Conservation (phyloP, 2,113 vertebrate genomes). For the Peucedramus taeniatus region DNA sequence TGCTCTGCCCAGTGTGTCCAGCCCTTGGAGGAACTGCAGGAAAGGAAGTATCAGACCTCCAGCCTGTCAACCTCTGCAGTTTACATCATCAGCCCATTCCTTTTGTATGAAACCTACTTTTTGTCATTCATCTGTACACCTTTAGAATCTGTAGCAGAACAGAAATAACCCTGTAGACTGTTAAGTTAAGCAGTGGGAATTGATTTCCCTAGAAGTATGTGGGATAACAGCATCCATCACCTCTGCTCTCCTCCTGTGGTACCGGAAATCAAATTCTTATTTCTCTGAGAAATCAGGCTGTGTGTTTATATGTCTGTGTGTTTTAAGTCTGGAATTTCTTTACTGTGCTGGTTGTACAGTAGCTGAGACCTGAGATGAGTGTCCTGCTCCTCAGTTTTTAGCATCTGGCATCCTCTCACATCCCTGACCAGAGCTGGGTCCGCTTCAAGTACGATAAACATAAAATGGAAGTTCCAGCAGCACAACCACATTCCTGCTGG, state of each 20-base stretch:
- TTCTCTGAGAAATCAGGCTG: not conserved
- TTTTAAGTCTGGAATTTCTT: not conserved
- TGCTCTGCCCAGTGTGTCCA: not conserved
- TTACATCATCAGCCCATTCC: not conserved
- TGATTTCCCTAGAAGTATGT: not conserved
- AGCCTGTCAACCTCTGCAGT: not conserved
- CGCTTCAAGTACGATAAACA: rapidly evolving
- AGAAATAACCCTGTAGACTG: not conserved
- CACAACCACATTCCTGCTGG: not conserved
- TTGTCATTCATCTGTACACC: not conserved
- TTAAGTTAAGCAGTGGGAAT: not conserved
- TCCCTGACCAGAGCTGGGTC: not conserved
- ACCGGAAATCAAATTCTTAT: not conserved
- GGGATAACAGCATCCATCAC: not conserved
- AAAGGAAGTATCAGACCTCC: not conserved
- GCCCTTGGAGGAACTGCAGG: not conserved
- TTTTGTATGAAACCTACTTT: not conserved
- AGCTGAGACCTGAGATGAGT: not conserved
- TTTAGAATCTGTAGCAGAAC: not conserved
- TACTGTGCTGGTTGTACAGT: not conserved
- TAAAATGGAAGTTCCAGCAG: not conserved
- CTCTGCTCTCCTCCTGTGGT: not conserved
- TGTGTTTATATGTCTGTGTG: not conserved
- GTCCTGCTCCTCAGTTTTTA: not conserved
- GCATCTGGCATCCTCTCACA: rapidly evolving